A percentile compares a stretch with the other conserved stretches of the same genome.
phyloP scores from a whole-genome alignment of 2,888 invertebrate species.

The Andrena fulva region DNA sequence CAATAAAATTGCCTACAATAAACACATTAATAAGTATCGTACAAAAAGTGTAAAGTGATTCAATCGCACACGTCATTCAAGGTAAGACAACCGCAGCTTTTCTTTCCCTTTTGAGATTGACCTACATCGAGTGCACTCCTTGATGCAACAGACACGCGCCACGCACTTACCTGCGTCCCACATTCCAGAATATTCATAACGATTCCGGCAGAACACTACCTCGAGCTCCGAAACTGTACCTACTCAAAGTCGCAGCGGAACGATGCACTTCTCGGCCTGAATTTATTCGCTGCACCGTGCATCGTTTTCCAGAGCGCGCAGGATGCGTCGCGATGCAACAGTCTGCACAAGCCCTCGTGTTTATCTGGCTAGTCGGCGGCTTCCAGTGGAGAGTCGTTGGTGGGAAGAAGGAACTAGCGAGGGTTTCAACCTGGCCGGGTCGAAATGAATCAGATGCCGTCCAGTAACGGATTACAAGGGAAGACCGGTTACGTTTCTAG shows the following conservation, averaged over 20 bases:
- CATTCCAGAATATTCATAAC: too few relatives aligned
- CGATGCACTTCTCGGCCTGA: constrained; percentile 11
- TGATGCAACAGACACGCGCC: too few relatives aligned
- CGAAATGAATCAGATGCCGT: neutral
- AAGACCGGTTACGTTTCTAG: neutral
- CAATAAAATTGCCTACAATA: too few relatives aligned
- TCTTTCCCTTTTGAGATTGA: too few relatives aligned
- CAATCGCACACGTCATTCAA: too few relatives aligned
- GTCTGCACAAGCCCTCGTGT: neutral
- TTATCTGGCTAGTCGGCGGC: neutral
- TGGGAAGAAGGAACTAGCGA: neutral
- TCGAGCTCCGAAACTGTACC: neutral
- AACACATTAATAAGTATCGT: too few relatives aligned
- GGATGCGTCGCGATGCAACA: neutral
- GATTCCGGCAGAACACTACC: neutral
- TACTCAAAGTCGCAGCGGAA: neutral
- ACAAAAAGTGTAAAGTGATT: too few relatives aligned
- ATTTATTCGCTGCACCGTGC: constrained; percentile 7
- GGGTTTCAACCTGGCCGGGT: neutral
- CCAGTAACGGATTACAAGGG: neutral
- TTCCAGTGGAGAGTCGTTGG: neutral
- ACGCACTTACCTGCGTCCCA: too few relatives aligned
- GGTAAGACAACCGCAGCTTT: too few relatives aligned
- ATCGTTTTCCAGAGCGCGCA: constrained; percentile 8
- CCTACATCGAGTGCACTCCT: too few relatives aligned